A percentile compares a stretch with the other conserved stretches of the same genome.
Evolutionary conservation across 2,888 invertebrate species (phyloP).

Genomic region (Auanema sp.): DNA sequence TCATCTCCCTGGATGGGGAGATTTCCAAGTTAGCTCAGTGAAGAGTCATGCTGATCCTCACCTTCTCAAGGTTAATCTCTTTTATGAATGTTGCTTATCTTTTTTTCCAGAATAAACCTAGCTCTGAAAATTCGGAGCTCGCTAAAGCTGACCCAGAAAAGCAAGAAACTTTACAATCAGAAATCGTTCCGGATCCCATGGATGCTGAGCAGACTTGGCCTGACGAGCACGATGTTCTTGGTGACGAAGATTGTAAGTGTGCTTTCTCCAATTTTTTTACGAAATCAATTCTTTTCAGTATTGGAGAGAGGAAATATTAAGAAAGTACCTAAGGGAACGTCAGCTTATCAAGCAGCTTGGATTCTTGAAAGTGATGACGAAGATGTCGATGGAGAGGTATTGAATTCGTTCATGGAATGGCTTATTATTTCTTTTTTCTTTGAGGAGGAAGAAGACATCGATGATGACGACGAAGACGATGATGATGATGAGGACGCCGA

Average conservation of each 20-base stretch:
- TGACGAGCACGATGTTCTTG: conserved; percentile 83
- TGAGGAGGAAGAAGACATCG: conserved; percentile 3
- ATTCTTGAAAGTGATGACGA: conserved; percentile 66
- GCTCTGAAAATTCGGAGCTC: conserved; percentile 6
- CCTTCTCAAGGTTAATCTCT: conserved; percentile 26
- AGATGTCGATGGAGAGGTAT: conserved; percentile 43
- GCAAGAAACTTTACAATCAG: conserved; percentile 73
- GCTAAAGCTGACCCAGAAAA: conserved; percentile 54
- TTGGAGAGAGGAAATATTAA: conserved; percentile 70
- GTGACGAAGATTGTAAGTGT: conserved; percentile 58
- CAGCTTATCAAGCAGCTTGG: conserved; percentile 90
- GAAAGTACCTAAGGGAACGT: conserved; percentile 89
- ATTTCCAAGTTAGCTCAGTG: conserved; percentile 81
- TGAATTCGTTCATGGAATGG: neutral
- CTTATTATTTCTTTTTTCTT: no score
- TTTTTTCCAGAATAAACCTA: conserved; percentile 3
- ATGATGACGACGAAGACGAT: conserved; percentile 65
- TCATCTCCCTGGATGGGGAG: conserved; percentile 88
- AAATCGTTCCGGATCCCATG: conserved; percentile 75
- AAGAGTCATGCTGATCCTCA: conserved; percentile 39
- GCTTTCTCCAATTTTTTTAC: neutral
- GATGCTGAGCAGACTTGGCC: conserved; percentile 97
- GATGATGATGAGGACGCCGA: conserved; percentile 70
- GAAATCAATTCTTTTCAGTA: conserved; percentile 14
- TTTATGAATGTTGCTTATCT: neutral